These are phyloP conservation scores for Hemithea aestivaria DNA, from an alignment of 2,888 invertebrate species.

Conservation along the genomic window DNA sequence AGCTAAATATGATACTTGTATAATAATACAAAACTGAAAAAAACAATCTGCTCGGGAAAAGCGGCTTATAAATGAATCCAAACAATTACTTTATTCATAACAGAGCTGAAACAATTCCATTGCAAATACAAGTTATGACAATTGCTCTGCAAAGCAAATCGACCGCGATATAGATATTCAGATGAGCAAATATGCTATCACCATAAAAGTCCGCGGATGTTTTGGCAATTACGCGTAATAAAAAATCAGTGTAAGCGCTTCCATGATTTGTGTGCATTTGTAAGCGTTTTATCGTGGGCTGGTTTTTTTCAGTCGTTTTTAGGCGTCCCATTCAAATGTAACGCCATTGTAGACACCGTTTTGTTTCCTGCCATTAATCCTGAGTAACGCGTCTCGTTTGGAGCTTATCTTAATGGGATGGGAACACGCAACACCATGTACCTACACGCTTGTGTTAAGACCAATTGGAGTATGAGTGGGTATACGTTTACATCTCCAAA, in stretches of 20 bases:
- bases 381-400: constrained; percentile 54
- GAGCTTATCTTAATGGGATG: constrained; percentile 60
- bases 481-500: constrained; percentile 29
- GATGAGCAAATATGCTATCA: constrained; percentile 21
- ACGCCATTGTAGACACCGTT: constrained; percentile 49
- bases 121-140: constrained; percentile 9
- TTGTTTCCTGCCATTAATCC: constrained; percentile 57
- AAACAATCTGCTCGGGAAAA: too few relatives aligned
- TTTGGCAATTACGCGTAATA: constrained; percentile 28
- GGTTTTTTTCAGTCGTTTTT: constrained; percentile 20
- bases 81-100: constrained; percentile 1
- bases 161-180: constrained; percentile 19
- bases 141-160: constrained; percentile 13
- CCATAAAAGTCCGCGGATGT: constrained; percentile 25
- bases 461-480: constrained; percentile 39
- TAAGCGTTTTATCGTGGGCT: constrained; percentile 26
- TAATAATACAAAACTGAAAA: too few relatives aligned
- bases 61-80: too few relatives aligned
- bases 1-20: too few relatives aligned
- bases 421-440: constrained; percentile 52
- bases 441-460: constrained; percentile 30
- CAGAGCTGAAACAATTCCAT: constrained; percentile 9
- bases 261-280: constrained; percentile 31
- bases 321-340: constrained; percentile 38
- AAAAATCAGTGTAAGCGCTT: constrained; percentile 27